Conservation (phyloP, 2,113 vertebrate species). For the Plestiodon gilberti region DNA sequence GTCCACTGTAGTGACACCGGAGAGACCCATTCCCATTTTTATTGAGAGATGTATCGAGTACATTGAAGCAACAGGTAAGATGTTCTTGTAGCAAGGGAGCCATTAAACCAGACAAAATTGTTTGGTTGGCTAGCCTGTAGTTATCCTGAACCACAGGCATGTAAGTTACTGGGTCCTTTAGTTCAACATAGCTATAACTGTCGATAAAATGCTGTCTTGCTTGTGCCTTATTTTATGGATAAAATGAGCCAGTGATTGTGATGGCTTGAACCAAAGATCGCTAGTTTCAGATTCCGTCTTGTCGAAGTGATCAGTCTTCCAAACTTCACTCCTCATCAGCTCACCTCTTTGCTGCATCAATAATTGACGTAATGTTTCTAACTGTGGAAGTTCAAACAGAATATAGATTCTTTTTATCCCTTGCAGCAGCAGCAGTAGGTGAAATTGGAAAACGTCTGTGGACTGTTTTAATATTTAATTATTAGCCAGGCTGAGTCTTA, state of each 20-base stretch:
- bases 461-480: conserved; percentile 36
- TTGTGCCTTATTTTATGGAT: background rate
- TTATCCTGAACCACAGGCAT: background rate
- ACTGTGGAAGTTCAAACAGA: conserved; percentile 33
- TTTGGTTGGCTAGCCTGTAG: background rate
- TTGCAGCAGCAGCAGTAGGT: conserved; percentile 1
- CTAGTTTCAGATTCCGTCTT: background rate
- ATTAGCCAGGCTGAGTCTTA: conserved; percentile 20
- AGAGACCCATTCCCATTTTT: conserved; percentile 91
- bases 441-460: conserved; percentile 40
- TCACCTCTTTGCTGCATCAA: conserved; percentile 16
- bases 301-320: background rate
- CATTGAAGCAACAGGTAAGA: conserved; percentile 92
- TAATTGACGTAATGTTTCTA: conserved; percentile 22
- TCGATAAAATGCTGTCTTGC: background rate
- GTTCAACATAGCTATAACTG: background rate
- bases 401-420: conserved; percentile 34
- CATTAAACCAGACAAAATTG: too few species aligned
- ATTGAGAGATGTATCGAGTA: conserved; percentile 94
- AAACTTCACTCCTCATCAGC: conserved; percentile 3
- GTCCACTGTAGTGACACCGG: conserved; percentile 80
- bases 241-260: background rate
- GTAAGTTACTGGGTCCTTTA: background rate
- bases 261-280: background rate
- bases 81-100: background rate